Percentiles rank a stretch among this genome's conserved stretches.
These are phyloP conservation scores for Pollenia angustigena DNA, from an alignment of 2,888 invertebrate species.

Conservation along the genomic window DNA sequence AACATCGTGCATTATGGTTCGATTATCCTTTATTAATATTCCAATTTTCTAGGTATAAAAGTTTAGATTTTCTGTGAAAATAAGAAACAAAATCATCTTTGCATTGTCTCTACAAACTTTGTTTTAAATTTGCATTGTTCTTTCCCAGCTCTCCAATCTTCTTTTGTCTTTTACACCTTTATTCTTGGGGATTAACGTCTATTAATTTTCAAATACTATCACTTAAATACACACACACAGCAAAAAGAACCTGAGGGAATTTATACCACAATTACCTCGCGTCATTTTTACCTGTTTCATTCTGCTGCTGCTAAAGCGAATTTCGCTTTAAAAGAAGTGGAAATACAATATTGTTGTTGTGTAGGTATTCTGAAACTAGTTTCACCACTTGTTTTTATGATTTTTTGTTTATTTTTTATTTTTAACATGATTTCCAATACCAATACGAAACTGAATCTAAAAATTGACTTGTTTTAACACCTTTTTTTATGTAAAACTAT, in stretches of 20 bases:
- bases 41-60: no score
- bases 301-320: conserved; percentile 14
- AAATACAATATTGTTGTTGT: conserved; percentile 24
- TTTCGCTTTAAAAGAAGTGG: conserved; percentile 50
- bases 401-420: conserved; percentile 42
- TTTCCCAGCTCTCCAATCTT: conserved; percentile 3
- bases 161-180: conserved; percentile 4
- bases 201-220: conserved; percentile 55
- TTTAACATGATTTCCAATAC: conserved; percentile 46
- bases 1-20: no score
- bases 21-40: no score
- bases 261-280: conserved; percentile 15
- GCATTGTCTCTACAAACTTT: no score
- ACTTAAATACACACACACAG: background rate
- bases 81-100: no score
- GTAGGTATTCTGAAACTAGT: conserved; percentile 67
- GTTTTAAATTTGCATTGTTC: background rate
- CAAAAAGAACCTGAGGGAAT: conserved; percentile 40
- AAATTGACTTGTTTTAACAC: conserved; percentile 64
- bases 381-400: conserved; percentile 66
- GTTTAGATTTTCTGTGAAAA: no score
- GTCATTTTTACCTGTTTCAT: conserved; percentile 48
- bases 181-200: conserved; percentile 42
- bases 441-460: conserved; percentile 49
- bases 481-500: conserved; percentile 55